Percentiles rank a stretch among this genome's conserved stretches.
phyloP scores from a whole-genome alignment of 2,797 vertebrate species.

The Premnoplex brunnescens region DNA sequence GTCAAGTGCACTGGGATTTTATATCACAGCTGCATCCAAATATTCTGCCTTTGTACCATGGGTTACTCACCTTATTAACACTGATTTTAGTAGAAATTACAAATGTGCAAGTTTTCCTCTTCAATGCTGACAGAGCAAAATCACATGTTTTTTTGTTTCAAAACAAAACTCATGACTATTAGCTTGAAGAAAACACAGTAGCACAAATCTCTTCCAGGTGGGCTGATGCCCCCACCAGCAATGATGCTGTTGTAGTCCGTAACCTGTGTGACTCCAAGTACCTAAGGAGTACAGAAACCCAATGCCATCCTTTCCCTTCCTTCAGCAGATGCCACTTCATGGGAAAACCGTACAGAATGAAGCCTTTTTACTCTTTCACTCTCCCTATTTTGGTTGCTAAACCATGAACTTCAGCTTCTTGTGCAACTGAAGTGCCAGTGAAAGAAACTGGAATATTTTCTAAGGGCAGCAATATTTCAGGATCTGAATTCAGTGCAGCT shows the following conservation, averaged over 20 bases:
- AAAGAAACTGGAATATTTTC: not conserved
- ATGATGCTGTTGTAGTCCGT: fast-evolving
- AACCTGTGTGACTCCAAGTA: not conserved
- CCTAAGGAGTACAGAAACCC: not conserved
- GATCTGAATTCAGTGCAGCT: not conserved
- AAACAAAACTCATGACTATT: not conserved
- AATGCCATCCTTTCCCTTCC: not conserved
- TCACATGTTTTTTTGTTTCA: not conserved
- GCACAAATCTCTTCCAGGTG: not conserved
- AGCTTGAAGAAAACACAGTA: not conserved
- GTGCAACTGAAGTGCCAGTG: not conserved
- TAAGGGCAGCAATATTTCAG: not conserved
- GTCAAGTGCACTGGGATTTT: not conserved
- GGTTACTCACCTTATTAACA: not conserved
- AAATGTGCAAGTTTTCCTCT: not conserved
- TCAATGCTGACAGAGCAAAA: not conserved
- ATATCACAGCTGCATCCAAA: not conserved
- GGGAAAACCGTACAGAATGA: not conserved
- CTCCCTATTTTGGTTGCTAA: not conserved
- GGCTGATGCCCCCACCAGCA: not conserved
- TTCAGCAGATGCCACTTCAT: not conserved
- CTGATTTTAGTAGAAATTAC: not conserved
- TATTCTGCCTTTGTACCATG: not conserved
- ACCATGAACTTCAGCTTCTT: not conserved
- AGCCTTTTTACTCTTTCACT: not conserved